Evolutionary conservation across 2,888 invertebrate genomes (phyloP), one percentile per base, ranked within the genome.

Genomic region (Geotrupes spiniger): DNA sequence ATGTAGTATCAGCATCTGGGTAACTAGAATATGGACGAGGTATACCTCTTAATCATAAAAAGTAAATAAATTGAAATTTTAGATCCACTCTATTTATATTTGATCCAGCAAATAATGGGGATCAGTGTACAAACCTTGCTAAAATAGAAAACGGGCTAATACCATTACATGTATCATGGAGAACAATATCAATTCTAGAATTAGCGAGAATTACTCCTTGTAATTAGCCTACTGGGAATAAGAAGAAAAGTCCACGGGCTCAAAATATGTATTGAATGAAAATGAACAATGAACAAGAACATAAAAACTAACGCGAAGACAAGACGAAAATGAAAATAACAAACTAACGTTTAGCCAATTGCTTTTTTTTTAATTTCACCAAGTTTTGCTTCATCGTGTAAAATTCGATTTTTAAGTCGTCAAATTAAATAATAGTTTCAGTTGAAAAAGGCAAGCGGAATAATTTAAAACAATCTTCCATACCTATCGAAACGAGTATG

Each of bases 141-240:
- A 89, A 80, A 78, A 89, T 85, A 31, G 85, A 82, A 78, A 87
- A 89, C 62, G 89, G 88, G 2, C 85, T 87, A 25, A 89, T 87
- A 40, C 89, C 87, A 79, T 89, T 90, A 69, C 89, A 89, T n/a
- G 87, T 88, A 66, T 89, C 89, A 74, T 89, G 88, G 8, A 89
- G 55, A 51, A 83, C 76, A 72, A 87, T 82, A 78, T 89, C 89
- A 75, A 89, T 76, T 9, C 85, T 86, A 17, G 87, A 85, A 67
- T 88, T 88, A 50, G 87, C 81, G 74, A 85, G 71, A 58, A 87
- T 72, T 57, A 83, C 78, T 59, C 81, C 81, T 9, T 85, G 85
- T 75, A 85, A 69, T 53, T 88, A n/a, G n/a, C 87, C 88, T 12
- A 87, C 74, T 5, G 87, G 87, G 72, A 89, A 89, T 76, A 88